Base-by-base conservation (phyloP, 1,140 invertebrate species). In the Melipona quadrifasciata region DNA sequence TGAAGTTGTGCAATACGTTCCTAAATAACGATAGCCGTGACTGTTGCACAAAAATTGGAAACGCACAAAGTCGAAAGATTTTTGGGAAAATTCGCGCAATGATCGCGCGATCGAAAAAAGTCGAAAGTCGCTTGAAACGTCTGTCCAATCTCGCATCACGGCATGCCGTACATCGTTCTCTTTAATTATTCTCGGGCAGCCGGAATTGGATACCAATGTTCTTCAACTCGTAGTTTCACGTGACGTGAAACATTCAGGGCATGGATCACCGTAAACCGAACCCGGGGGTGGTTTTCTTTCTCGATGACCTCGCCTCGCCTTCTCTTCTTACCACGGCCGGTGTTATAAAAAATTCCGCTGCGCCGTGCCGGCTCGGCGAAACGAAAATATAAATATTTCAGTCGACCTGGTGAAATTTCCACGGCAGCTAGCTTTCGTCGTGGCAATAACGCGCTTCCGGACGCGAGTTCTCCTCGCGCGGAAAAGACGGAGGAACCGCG, bases 331-430 rank as follows among this genome's bases (percentile, higher is more conserved):
- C 21, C 1, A 14, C 14, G 19, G 2, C 24, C 61, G 3, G 55
- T n/a, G 24, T 47, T 68, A 82, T 84, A 72, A 79, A 84, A 64
- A 84, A 84, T 84, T 84, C 55, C 76, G 47, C 14, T 71, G 11
- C 17, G 0, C 65, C 55, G 27, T 6, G 27, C 55, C 16, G 21
- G 17, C 1, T 58, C 17, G 47, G 8, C 47, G 55, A 61, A 79
- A 79, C 53, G 75, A 72, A 67, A 39, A 68, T 55, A 61, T 84
- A 84, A 84, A 84, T 84, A 79, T 84, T 84, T 83, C 53, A 79
- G 17, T 8, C 34, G 55, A 39, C 11, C 67, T 65, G 57, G 67
- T 79, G 82, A 84, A 84, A 79, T 64, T 68, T 64, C 21, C 51
- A 65, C 61, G 53, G n/a, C 10, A 51, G 19, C 47, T 27, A 12